Base-by-base conservation (phyloP, 2,888 invertebrate species). In the Nasonovia ribisnigri region DNA sequence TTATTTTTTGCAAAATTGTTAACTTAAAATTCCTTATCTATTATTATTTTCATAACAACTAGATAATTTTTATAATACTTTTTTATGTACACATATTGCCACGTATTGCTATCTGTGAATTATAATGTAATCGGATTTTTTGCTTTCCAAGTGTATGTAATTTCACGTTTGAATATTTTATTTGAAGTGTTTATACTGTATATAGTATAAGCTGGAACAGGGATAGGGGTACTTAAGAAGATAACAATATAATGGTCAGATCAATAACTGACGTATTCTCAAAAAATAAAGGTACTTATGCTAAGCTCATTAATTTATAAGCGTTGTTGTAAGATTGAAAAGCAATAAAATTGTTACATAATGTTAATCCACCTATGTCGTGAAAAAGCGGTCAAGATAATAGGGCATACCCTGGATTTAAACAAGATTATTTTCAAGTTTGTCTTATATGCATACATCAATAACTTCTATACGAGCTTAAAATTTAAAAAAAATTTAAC, bases 161-260 rank as follows among this genome's bases (percentile, higher is more conserved):
- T 48, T 42, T 90, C 26, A 5, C 6, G 20, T 67, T 36, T 67
- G 16, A 67, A 20, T n/a, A 60, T 90, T 90, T 67, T 24, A 36
- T 54, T 46, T 90, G n/a, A 84, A 90, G 90, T 90, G 77, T 84
- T 90, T 89, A 5, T 51, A n/a, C 42, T 51, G 51, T 84, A 84
- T 60, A 16, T 51, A n/a, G 51, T 51, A 29, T 90, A 90, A 90
- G 77, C 90, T 90, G 51, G 90, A 90, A 90, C 51, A n/a, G n/a
- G n/a, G n/a, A n/a, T n/a, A n/a, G n/a, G n/a, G n/a, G n/a, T n/a
- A 84, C 90, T 90, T 51, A 13, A 90, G 24, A 60, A 90, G 90
- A 90, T 90, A 90, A 90, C 36, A 88, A 51, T 48, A 90, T 77
- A 90, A 77, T 26, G 90, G 90, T 90, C 90, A 90, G 36, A 77